phyloP scores from a whole-genome alignment of 2,888 invertebrate species.

The Conchocele bisecta region DNA sequence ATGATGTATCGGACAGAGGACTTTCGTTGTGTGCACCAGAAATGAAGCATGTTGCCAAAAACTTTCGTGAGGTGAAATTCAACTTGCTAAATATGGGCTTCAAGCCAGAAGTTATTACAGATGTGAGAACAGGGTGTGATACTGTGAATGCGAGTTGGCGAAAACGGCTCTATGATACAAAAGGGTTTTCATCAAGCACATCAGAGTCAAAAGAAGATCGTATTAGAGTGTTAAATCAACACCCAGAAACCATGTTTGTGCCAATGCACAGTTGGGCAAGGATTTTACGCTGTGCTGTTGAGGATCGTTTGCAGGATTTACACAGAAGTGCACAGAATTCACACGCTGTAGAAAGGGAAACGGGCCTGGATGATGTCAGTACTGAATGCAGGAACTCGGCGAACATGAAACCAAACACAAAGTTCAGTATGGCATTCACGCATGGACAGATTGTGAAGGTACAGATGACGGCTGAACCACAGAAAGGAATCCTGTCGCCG shows the following conservation, averaged over 20 bases:
- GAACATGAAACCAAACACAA: constrained; percentile 9
- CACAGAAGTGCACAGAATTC: background rate
- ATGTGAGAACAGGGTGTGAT: constrained; percentile 14
- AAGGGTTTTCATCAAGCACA: background rate
- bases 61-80: constrained; percentile 50
- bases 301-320: constrained; percentile 10
- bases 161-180: constrained; percentile 50
- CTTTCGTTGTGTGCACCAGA: constrained; percentile 56
- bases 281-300: constrained; percentile 16
- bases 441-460: constrained; percentile 46
- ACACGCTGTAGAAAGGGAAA: background rate
- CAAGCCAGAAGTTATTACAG: constrained; percentile 50
- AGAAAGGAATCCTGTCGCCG: constrained; percentile 43
- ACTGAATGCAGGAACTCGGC: constrained; percentile 11
- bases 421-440: constrained; percentile 37
- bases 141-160: constrained; percentile 57
- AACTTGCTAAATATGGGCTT: constrained; percentile 51
- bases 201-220: constrained; percentile 2
- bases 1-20: constrained; percentile 51
- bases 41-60: constrained; percentile 40
- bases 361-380: constrained; percentile 18
- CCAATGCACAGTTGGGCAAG: constrained; percentile 21
- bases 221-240: background rate
- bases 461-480: constrained; percentile 48
- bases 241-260: background rate